Evolutionary conservation across 2,113 vertebrate species (phyloP), one percentile per base, ranked within the genome.

Genomic region (Mugil cephalus): DNA sequence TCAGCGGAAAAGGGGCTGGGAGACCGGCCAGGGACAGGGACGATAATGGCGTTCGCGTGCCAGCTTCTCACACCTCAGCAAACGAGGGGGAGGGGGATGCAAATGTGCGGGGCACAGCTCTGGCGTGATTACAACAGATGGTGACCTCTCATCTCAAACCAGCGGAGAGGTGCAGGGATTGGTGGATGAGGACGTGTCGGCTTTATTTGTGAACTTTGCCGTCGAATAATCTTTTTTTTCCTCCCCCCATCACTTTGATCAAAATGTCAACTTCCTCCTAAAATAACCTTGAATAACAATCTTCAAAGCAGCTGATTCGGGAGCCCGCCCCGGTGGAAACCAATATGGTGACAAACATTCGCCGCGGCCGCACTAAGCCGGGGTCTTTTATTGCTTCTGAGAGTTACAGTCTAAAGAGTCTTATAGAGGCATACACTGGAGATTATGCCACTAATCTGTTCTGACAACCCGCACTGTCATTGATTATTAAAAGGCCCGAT

Each of bases 361-460:
- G 77, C 59, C 6, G 36, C 21, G 21, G 76, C 64, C 7, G 42
- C 58, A 7, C 35, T 81, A 69, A 87, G 63, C 71, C 13, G 10
- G 1, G 8, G 50, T 45, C 68, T 69, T 72, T 79, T 75, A 77
- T 69, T 69, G 76, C 82, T 64, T 79, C 65, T 43, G 74, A 79
- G 79, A 74, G 69, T 55, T 80, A 77, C 62, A 79, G 68, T 66
- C 76, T 75, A 83, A 80, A 71, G 74, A 79, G 68, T 58, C 77
- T 83, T 85, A 85, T 74, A 55, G 70, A 82, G 56, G 54, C 67
- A 64, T 53, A 79, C 83, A 70, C 76, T 61, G 55, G 77, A 81
- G 88, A 89, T 90, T 88, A 88, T 3, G 40, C 55, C 63, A 8
- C 71, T 91, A 90, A 90, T 90, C 90, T 90, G 79, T 65, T 71